phyloP scores from a whole-genome alignment of 2,888 invertebrate genomes.

The Ornithoptera priamus region DNA sequence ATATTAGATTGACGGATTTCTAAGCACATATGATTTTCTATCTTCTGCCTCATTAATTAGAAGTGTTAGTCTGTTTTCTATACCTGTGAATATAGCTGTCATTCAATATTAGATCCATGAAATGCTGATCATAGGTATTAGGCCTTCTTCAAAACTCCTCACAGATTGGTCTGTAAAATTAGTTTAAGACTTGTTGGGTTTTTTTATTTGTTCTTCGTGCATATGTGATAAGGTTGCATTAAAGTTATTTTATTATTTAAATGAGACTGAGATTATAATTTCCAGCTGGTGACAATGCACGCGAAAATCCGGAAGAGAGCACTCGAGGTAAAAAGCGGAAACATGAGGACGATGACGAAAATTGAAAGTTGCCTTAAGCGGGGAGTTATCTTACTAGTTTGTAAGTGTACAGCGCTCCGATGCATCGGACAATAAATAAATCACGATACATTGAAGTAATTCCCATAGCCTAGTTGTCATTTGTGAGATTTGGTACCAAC shows the following conservation, averaged over 20 bases:
- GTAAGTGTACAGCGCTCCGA: slow-evolving; percentile 78
- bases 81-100: too few species aligned
- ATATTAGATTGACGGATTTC: too few species aligned
- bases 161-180: too few species aligned
- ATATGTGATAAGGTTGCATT: too few species aligned
- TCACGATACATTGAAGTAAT: slow-evolving; percentile 50
- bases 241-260: not conserved
- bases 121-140: too few species aligned
- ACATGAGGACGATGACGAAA: slow-evolving; percentile 79
- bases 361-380: slow-evolving; percentile 76
- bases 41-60: too few species aligned
- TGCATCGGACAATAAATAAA: slow-evolving; percentile 72
- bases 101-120: too few species aligned
- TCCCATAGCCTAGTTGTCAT: slow-evolving; percentile 63
- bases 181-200: too few species aligned
- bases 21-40: too few species aligned
- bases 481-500: slow-evolving; percentile 56
- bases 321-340: slow-evolving; percentile 82
- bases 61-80: too few species aligned
- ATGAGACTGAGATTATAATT: not conserved
- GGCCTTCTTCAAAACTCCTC: too few species aligned
- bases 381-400: slow-evolving; percentile 73
- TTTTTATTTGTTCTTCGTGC: too few species aligned
- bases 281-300: slow-evolving; percentile 68
- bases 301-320: slow-evolving; percentile 72